Base-by-base conservation (phyloP, 2,797 vertebrate genomes). In the Sebastes miniatus region DNA sequence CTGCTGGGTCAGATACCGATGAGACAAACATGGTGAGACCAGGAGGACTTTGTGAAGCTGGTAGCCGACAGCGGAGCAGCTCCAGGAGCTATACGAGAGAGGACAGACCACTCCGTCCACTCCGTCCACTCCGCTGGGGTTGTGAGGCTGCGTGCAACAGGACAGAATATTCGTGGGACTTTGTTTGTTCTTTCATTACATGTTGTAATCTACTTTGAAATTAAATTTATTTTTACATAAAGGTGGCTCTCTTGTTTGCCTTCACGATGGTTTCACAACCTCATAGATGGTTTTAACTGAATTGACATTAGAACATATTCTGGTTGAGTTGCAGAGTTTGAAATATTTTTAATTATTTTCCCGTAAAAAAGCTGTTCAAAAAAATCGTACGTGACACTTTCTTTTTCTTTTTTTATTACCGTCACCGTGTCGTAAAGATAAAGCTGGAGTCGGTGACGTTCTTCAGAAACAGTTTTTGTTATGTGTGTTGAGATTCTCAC, bases 171-270 rank as follows among this genome's bases (percentile, higher is more conserved):
- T 22, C 50, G 69, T 68, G 56, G 64, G 69, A 27, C 52, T 56
- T 25, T 52, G 58, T 82, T 69, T 76, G 43, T 22, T 75, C 76
- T 79, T 80, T 34, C 29, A 83, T 89, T 62, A 75, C 74, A 63
- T 89, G 87, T 88, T 87, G 77, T 89, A 77, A 87, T 85, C 73
- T 89, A 74, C 83, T 83, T 83, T 85, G 67, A 90, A 89, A 93
- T 92, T 82, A 93, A 91, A 90, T 92, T 74, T 90, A 90, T 92
- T 93, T 94, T 92, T 90, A 87, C 84, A 88, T 78, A 87, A 59
- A 77, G 7, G 8, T 54, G 47, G 9, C 77, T 88, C 66, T 75
- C 14, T 56, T 74, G 20, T 66, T 83, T 82, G 36, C 52, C 29
- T 39, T 76, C 14, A 22, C 8, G 24, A 24, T 24, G 29, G 50